phyloP scores from a whole-genome alignment of 2,113 vertebrate species.

The Anolis sagrei region DNA sequence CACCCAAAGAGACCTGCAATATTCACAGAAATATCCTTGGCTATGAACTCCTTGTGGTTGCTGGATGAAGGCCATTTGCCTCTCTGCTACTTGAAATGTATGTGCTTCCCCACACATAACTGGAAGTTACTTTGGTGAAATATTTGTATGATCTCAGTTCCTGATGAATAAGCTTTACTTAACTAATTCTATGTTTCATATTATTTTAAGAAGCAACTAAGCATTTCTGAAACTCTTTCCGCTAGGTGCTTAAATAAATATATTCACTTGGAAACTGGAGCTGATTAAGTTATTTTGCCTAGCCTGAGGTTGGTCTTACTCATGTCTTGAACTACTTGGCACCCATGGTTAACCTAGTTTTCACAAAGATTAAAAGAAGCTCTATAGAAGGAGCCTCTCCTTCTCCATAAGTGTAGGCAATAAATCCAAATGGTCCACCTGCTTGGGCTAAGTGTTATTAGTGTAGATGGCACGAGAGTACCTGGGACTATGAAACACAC shows the following conservation, averaged over 20 bases:
- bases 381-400: neutral
- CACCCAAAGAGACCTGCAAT: neutral
- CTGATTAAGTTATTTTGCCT: neutral
- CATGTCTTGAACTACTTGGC: neutral
- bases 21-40: neutral
- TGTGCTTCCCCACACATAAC: too few species aligned
- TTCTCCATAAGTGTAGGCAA: neutral
- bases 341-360: neutral
- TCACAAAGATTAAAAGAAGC: neutral
- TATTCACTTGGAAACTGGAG: neutral
- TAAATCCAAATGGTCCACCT: neutral
- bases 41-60: neutral
- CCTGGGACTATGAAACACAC: neutral
- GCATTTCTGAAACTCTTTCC: neutral
- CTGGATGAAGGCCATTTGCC: neutral
- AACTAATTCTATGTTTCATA: neutral
- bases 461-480: neutral
- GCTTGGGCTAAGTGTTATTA: neutral
- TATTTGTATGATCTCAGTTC: neutral
- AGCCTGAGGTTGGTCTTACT: neutral
- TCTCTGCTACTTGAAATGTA: neutral
- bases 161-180: neutral
- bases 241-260: neutral
- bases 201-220: neutral
- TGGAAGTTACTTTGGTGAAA: neutral